phyloP scores from a whole-genome alignment of 1,140 invertebrate species.

The Neelides sp. region DNA sequence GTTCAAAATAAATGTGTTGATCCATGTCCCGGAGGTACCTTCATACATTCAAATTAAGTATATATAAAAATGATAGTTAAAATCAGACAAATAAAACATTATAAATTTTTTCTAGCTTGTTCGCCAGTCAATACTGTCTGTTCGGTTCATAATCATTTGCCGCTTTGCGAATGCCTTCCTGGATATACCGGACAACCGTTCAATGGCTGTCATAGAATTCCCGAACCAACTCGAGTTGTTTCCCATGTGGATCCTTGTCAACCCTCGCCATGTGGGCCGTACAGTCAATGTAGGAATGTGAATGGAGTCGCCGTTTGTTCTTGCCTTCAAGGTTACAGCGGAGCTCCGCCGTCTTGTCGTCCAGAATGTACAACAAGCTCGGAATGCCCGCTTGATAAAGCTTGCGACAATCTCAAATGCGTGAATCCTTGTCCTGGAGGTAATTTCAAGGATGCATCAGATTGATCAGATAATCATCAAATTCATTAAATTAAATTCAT shows the following conservation, averaged over 20 bases:
- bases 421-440: conserved; percentile 60
- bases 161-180: conserved; percentile 33
- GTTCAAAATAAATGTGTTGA: conserved; percentile 72
- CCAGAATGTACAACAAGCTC: conserved; percentile 36
- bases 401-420: conserved; percentile 51
- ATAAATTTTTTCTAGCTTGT: conserved; percentile 32
- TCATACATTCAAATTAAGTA: too few relatives aligned
- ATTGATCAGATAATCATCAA: too few relatives aligned
- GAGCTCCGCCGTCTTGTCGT: conserved; percentile 34
- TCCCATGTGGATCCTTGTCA: conserved; percentile 50
- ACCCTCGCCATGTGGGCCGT: conserved; percentile 55
- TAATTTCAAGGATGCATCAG: too few relatives aligned
- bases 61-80: too few relatives aligned
- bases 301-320: conserved; percentile 47
- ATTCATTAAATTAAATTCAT: too few relatives aligned
- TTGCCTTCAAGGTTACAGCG: conserved; percentile 37
- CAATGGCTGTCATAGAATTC: conserved; percentile 23
- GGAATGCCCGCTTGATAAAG: conserved; percentile 49
- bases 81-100: too few relatives aligned
- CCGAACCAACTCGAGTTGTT: too few relatives aligned
- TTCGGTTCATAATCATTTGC: conserved; percentile 33
- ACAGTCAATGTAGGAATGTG: conserved; percentile 52
- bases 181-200: conserved; percentile 35
- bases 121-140: conserved; percentile 39
- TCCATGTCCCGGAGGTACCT: conserved; percentile 50